phyloP scores from a whole-genome alignment of 2,888 invertebrate genomes.

The Empis stercorea region DNA sequence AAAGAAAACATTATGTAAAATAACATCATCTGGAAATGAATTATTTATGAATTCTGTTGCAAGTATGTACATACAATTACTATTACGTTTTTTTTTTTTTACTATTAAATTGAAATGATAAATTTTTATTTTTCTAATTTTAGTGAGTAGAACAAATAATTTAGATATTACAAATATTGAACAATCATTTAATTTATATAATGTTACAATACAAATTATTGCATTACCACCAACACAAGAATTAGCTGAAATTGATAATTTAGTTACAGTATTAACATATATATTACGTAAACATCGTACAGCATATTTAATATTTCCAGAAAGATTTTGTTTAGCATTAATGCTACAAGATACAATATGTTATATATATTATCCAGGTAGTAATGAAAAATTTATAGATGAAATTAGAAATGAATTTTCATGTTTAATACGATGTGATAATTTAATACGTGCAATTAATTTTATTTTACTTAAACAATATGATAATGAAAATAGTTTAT shows the following conservation, averaged over 20 bases:
- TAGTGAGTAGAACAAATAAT: constrained; percentile 7
- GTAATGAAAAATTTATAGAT: constrained; percentile 1
- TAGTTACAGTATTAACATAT: constrained; percentile 9
- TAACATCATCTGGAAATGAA: constrained; percentile 8
- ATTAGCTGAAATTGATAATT: constrained; percentile 3
- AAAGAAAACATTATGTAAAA: constrained; percentile 10
- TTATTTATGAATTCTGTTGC: constrained; percentile 14
- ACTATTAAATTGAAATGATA: no score
- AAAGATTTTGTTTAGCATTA: constrained; percentile 9
- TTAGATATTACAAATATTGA: constrained; percentile 12
- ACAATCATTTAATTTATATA: constrained; percentile 7
- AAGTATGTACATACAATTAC: constrained; percentile 6
- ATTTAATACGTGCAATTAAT: neutral
- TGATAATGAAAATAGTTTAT: neutral
- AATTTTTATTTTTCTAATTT: neutral
- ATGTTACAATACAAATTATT: constrained; percentile 9
- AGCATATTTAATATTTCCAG: constrained; percentile 9
- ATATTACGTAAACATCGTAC: constrained; percentile 11
- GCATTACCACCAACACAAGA: constrained; percentile 8
- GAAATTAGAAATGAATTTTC: neutral
- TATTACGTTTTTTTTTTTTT: neutral
- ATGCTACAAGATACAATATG: constrained; percentile 5
- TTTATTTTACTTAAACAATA: neutral
- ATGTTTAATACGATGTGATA: constrained; percentile 10
- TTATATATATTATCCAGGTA: constrained; percentile 11